phyloP scores from a whole-genome alignment of 2,797 vertebrate genomes.

The Tenualosa thibaudeaui region DNA sequence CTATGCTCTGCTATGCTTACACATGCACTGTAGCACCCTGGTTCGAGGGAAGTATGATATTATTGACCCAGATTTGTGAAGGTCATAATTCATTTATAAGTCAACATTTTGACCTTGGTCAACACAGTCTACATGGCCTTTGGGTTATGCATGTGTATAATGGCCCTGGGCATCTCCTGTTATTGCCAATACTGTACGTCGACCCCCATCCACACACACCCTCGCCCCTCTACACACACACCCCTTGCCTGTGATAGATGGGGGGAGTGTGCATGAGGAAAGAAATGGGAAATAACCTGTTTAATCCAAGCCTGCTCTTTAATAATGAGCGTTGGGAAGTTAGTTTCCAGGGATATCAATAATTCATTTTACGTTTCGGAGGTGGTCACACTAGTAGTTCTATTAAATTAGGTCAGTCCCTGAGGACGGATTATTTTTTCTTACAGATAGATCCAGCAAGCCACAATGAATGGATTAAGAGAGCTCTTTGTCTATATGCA shows the following conservation, averaged over 20 bases:
- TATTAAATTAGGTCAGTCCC: constrained; percentile 13
- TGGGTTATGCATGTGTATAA: constrained; percentile 6
- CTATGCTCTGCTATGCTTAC: not conserved
- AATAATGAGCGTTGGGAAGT: constrained; percentile 19
- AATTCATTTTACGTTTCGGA: constrained; percentile 8
- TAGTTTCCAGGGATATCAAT: constrained; percentile 15
- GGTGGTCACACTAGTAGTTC: constrained; percentile 1
- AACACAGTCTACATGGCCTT: not conserved
- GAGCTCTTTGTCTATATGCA: not conserved
- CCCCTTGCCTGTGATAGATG: constrained; percentile 1
- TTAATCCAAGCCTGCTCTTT: constrained; percentile 20
- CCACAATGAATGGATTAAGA: not conserved
- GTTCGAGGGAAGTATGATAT: not conserved
- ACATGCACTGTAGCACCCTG: not conserved
- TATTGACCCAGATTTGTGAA: not conserved
- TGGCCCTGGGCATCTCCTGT: not conserved
- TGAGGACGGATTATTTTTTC: not conserved
- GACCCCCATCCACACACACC: no score
- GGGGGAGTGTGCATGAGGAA: not conserved
- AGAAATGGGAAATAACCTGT: constrained; percentile 13
- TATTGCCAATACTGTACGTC: not conserved
- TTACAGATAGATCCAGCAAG: not conserved
- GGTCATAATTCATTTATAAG: not conserved
- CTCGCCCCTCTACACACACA: no score
- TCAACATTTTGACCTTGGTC: not conserved